Base-by-base conservation (phyloP, 2,888 invertebrate species). In the Sepiola atlantica region DNA sequence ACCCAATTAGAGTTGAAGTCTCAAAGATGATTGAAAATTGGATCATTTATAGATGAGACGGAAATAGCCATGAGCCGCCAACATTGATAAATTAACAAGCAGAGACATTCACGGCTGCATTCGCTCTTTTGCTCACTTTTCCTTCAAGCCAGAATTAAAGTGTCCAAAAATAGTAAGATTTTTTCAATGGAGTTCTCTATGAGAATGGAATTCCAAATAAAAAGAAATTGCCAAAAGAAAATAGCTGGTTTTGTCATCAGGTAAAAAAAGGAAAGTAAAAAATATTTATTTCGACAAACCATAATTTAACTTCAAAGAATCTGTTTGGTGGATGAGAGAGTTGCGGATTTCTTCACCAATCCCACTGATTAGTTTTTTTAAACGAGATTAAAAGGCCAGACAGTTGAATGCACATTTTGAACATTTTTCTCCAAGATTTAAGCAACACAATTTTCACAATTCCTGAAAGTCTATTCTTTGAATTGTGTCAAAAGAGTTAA, bases 21-120 rank as follows among this genome's bases (percentile, higher is more conserved):
- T 77, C 77, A 77, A 77, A 77, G 77, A 77, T 77, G 77, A 77
- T 77, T 77, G 77, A 77, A 77, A 77, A 77, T 77, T 77, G 77
- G 77, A 77, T 77, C 77, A 77, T n/a, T 77, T 77, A 77, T 77
- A 77, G 77, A 77, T n/a, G n/a, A 77, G n/a, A 77, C 77, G 32
- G n/a, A 77, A 77, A 77, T 77, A 77, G 77, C n/a, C 77, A 16
- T n/a, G 77, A n/a, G 77, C 77, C n/a, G 21, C 77, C 77, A 16
- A 77, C 16, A 77, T 18, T 77, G 77, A 77, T 77, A 77, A 77
- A 77, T 77, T n/a, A 77, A 77, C 77, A 77, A 18, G 77, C 77
- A 77, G 77, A n/a, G 77, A 77, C 77, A 77, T 77, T 77, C n/a
- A 77, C 77, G 32, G 77, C n/a, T 77, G 77, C n/a, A 77, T 77